Evolutionary conservation across 2,797 vertebrate species (phyloP).

Genomic region (Rhynchonycteris naso): DNA sequence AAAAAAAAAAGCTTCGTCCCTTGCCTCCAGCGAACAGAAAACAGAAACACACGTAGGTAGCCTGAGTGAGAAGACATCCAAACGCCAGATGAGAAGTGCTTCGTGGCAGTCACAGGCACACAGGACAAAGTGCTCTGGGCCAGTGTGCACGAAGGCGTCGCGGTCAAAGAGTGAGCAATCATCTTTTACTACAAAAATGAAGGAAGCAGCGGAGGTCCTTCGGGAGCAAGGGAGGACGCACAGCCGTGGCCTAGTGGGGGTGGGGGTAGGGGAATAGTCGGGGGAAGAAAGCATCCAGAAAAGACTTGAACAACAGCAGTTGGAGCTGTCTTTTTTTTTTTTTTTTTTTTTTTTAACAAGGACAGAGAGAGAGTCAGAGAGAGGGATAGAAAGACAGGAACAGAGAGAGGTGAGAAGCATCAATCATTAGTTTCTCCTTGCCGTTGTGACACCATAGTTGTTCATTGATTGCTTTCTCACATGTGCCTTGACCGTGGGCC

Average conservation of each 20-base stretch:
- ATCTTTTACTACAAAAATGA: background rate
- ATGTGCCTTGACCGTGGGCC: too few relatives aligned
- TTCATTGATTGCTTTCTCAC: too few relatives aligned
- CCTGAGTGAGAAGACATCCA: background rate
- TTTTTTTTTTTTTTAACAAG: too few relatives aligned
- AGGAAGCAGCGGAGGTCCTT: background rate
- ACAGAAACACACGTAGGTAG: background rate
- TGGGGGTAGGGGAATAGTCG: too few relatives aligned
- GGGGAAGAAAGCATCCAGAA: background rate
- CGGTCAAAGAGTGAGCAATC: background rate
- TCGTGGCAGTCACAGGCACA: background rate
- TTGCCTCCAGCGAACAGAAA: background rate
- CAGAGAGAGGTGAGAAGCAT: too few relatives aligned
- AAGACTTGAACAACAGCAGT: background rate
- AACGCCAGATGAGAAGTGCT: background rate
- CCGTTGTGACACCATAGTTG: too few relatives aligned
- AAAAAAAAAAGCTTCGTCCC: background rate
- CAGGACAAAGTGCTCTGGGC: background rate
- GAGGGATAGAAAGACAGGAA: too few relatives aligned
- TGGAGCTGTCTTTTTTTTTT: background rate
- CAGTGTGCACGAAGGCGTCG: accelerated
- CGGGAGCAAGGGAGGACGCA: background rate
- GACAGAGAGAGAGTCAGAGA: too few relatives aligned
- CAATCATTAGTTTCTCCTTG: too few relatives aligned
- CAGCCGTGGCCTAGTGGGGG: too few relatives aligned